Base-by-base conservation (phyloP, 2,797 vertebrate species). In the Otus scops region DNA sequence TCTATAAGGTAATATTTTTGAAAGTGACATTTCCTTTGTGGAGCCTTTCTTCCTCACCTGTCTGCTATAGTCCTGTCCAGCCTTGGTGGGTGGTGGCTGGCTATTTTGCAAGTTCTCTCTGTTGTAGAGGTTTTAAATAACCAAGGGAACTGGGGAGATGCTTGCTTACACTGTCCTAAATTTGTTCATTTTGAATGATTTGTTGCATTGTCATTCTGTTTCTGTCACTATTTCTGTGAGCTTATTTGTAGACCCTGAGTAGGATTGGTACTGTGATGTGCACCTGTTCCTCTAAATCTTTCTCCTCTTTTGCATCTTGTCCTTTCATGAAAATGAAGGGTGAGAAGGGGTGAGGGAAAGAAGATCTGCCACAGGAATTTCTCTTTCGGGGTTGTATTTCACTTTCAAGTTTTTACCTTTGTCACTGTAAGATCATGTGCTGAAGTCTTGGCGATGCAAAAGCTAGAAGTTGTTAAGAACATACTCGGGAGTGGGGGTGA, bases 261-360 rank as follows among this genome's bases (percentile, higher is more conserved):
- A 51, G 91, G 82, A 64, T 45, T 67, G 79, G 71, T 67, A 56
- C 56, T 53, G 64, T 13, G 28, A 2, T 50, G 65, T 92, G 92
- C 95, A 96, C 92, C 96, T 97, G 96, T 96, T 96, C 91, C 65
- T 89, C 95, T 89, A 89, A 91, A 91, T 97, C 92, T 92, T 94
- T 85, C 82, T 96, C 68, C 61, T 94, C 85, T 94, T 93, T 91
- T 94, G 78, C 91, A 39, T 93, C 95, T 96, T 95, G 95, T 93
- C 93, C 95, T 96, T 92, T 78, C 94, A 71, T 94, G 87, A 94
- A 97, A 96, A 92, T 20, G 79, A 85, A 86, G 95, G 94, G 95
- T 95, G 92, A 94, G 81, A 87, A 96, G 95, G 34, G 95, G 93
- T 96, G 85, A 96, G 38, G 60, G 95, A 93, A 97, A 96, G 92